Evolutionary conservation across 1,140 invertebrate species (phyloP).

Genomic region (Drosophila oshimai): DNA sequence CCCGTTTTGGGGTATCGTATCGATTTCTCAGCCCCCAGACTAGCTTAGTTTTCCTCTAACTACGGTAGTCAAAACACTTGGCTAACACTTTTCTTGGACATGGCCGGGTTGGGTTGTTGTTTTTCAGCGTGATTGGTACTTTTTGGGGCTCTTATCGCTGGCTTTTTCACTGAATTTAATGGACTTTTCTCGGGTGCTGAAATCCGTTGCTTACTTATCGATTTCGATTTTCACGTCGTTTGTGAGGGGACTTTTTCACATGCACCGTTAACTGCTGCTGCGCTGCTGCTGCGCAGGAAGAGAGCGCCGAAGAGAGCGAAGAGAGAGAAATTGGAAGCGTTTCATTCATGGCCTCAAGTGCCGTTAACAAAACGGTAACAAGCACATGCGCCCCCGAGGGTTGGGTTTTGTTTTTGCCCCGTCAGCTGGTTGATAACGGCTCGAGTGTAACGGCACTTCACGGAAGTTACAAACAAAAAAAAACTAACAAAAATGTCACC

Average conservation of each 20-base stretch:
- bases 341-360: constrained; percentile 60
- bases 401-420: constrained; percentile 23
- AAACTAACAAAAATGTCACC: background rate
- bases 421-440: constrained; percentile 41
- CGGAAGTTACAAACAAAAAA: background rate
- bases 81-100: constrained; percentile 81
- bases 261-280: constrained; percentile 52
- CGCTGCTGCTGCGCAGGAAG: constrained; percentile 28
- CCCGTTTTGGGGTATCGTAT: constrained; percentile 26
- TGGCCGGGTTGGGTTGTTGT: constrained; percentile 23
- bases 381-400: constrained; percentile 43
- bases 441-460: constrained; percentile 22
- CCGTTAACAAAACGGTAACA: constrained; percentile 7
- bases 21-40: constrained; percentile 33
- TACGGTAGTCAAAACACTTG: constrained; percentile 35
- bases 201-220: constrained; percentile 72
- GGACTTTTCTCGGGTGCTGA: constrained; percentile 21
- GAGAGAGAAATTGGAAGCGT: background rate
- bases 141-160: constrained; percentile 1
- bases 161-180: constrained; percentile 27
- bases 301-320: constrained; percentile 12
- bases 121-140: constrained; percentile 30
- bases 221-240: constrained; percentile 76
- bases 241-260: constrained; percentile 41
- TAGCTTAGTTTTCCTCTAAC: constrained; percentile 12